Evolutionary conservation across 2,113 vertebrate genomes (phyloP), one percentile per base, ranked within the genome.

Genomic region (Erpornis zantholeuca): DNA sequence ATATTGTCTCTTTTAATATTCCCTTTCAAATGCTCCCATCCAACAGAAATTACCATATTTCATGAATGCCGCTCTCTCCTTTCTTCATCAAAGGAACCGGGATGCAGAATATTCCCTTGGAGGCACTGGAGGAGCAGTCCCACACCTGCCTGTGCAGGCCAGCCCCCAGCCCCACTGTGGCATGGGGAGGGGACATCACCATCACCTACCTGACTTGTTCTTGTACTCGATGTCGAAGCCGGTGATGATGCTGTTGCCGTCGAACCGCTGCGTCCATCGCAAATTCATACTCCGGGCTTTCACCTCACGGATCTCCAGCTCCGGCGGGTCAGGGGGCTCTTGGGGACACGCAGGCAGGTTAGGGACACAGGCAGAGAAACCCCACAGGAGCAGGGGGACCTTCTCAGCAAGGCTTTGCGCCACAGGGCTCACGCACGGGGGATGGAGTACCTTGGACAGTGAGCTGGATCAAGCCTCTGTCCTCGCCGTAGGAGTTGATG

Each of bases 201-300:
- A 11, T 15, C 42, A 76, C 95, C 65, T 54, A 99, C 99, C 99
- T 4, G 99, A 99, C 86, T 99, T 99, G 97, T 99, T 99, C 97
- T 99, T 99, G 98, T 99, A 99, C 81, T 99, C 99, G 1, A 99
- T 99, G 78, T 99, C 99, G 7, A 99, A 99, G 20, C 99, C 99
- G 0, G 99, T 99, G 97, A 99, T 99, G 97, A 99, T 99, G 97
- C 99, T 99, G 98, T 99, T 99, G 69, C 99, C 99, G 0, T 99
- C 99, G 6, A 99, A 99, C 33, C 99, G 93, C 97, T 99, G 99
- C 5, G 99, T 99, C 99, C 99, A 99, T 64, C 99, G 98, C 69
- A 99, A 96, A 91, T 99, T 99, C 99, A 99, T 99, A 61, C 99
- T 99, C 40, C 99, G 98, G 92, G 99, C 99, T 92, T 99, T 99